Conservation (phyloP, 2,797 vertebrate genomes). For the Dermochelys coriacea region DNA sequence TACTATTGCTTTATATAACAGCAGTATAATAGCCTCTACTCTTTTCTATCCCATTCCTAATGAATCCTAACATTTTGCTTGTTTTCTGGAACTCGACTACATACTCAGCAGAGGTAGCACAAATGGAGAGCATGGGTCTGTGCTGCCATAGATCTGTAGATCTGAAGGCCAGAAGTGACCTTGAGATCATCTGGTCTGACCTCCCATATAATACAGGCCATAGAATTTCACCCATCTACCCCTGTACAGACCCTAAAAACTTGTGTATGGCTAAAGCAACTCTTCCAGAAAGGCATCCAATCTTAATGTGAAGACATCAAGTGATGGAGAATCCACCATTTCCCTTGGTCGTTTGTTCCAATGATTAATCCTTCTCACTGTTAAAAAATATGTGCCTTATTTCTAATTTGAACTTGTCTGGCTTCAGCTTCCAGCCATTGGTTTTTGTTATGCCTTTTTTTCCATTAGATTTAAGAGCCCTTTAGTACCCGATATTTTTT, state of each 20-base stretch:
- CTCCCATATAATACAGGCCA: neutral
- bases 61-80: neutral
- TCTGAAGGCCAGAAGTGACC: neutral
- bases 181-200: neutral
- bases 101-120: neutral
- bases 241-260: neutral
- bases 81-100: neutral
- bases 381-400: neutral
- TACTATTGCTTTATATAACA: neutral
- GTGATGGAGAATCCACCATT: neutral
- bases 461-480: neutral
- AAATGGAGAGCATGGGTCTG: fast-evolving
- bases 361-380: neutral
- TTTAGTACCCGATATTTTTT: neutral
- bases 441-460: neutral
- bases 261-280: neutral
- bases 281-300: neutral
- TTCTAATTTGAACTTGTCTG: neutral
- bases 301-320: neutral
- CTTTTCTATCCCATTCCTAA: neutral
- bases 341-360: neutral
- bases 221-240: neutral
- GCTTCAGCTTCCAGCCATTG: neutral
- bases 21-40: neutral
- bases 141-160: neutral